Conservation (phyloP, 2,113 vertebrate species). For the Kryptolebias marmoratus region DNA sequence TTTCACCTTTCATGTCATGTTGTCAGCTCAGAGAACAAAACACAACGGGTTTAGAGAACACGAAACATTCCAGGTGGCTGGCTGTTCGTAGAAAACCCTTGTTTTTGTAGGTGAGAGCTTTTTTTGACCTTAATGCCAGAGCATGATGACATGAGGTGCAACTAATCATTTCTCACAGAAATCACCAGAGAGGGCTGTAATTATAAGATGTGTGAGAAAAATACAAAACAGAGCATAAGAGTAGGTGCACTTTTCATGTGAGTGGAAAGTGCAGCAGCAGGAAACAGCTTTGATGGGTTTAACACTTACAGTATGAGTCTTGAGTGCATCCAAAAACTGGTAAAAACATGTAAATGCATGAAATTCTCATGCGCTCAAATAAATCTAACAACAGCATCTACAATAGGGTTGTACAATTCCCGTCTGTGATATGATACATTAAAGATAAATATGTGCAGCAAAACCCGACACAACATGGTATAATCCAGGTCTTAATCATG, state of each 20-base stretch:
- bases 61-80: constrained; percentile 38
- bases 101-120: constrained; percentile 30
- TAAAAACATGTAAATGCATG: background rate
- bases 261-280: constrained; percentile 1
- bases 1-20: constrained; percentile 52
- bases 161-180: constrained; percentile 35
- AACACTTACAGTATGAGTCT: background rate
- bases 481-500: background rate
- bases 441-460: background rate
- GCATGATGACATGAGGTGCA: constrained; percentile 5
- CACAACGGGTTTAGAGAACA: constrained; percentile 23
- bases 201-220: constrained; percentile 20
- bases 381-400: background rate
- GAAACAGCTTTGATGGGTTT: background rate
- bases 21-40: constrained; percentile 27
- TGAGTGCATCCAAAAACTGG: background rate
- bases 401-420: background rate
- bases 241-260: background rate
- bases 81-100: constrained; percentile 12
- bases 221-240: constrained; percentile 14
- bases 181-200: constrained; percentile 21
- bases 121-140: constrained; percentile 29
- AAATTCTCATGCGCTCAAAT: background rate
- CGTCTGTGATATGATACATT: background rate
- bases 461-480: background rate